A percentile compares a stretch with the other conserved stretches of the same genome.
Evolutionary conservation across 2,113 vertebrate species (phyloP).

Genomic region (Labeo catla): DNA sequence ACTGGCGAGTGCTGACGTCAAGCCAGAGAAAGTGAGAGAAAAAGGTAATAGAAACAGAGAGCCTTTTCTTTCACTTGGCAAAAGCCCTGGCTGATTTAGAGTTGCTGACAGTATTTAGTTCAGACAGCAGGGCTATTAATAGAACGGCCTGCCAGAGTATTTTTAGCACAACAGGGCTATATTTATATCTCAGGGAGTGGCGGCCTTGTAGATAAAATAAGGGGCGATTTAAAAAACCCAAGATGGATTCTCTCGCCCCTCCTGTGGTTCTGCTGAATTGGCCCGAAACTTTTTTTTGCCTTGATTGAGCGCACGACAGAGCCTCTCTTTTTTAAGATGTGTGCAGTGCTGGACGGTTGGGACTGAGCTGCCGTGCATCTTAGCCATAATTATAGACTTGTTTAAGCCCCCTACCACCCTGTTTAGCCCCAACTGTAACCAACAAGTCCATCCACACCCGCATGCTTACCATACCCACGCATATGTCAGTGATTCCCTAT

Average conservation of each 20-base stretch:
- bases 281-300: neutral
- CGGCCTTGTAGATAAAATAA: conserved; percentile 49
- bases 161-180: conserved; percentile 52
- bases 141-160: conserved; percentile 42
- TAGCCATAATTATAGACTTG: conserved; percentile 50
- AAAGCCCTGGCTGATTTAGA: conserved; percentile 47
- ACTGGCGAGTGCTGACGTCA: conserved; percentile 4
- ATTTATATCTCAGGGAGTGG: conserved; percentile 54
- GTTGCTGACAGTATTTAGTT: conserved; percentile 38
- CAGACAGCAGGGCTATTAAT: conserved; percentile 49
- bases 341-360: neutral
- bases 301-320: conserved; percentile 7
- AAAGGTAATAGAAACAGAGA: conserved; percentile 24
- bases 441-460: conserved; percentile 10
- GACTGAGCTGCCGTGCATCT: conserved; percentile 27
- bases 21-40: conserved; percentile 17
- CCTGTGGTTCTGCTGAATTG: conserved; percentile 47
- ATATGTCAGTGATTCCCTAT: neutral
- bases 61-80: conserved; percentile 49
- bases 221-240: conserved; percentile 32
- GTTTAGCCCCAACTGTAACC: conserved; percentile 15
- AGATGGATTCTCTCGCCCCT: conserved; percentile 43
- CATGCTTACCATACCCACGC: conserved; percentile 29
- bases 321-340: neutral
- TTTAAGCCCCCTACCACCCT: conserved; percentile 27